phyloP scores from a whole-genome alignment of 2,797 vertebrate species.

The Setipinna tenuifilis region DNA sequence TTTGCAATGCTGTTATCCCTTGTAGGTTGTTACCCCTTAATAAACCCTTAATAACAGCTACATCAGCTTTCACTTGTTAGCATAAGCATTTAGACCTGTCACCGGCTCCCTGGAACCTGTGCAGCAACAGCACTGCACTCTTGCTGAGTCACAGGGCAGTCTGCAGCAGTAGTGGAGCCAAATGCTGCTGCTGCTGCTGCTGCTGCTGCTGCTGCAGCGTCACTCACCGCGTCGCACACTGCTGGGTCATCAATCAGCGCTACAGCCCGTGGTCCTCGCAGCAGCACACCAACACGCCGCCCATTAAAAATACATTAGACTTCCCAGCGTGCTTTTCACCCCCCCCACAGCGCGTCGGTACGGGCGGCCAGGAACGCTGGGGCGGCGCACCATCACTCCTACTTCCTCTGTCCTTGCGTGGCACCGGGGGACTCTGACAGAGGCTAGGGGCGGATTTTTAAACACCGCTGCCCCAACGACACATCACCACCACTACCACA shows the following conservation, averaged over 20 bases:
- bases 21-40: neutral
- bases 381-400: neutral
- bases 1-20: neutral
- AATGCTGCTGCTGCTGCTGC: slow-evolving; percentile 42
- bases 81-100: neutral
- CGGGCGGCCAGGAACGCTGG: neutral
- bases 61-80: too few relatives aligned
- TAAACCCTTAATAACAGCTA: too few relatives aligned
- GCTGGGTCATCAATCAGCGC: slow-evolving; percentile 66
- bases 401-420: neutral
- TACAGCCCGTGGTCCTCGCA: slow-evolving; percentile 42
- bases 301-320: slow-evolving; percentile 73
- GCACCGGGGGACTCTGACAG: neutral
- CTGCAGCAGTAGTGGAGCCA: neutral
- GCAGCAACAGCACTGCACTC: neutral
- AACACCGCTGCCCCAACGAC: neutral
- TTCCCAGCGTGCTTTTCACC: slow-evolving; percentile 63
- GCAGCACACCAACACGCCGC: slow-evolving; percentile 56
- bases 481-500: neutral
- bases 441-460: neutral
- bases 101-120: neutral
- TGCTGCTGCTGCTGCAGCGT: slow-evolving; percentile 54
- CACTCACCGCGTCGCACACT: slow-evolving; percentile 58
- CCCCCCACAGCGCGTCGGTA: neutral
- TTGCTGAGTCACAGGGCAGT: neutral